phyloP scores from a whole-genome alignment of 1,140 invertebrate genomes.

The Chironomus tepperi region DNA sequence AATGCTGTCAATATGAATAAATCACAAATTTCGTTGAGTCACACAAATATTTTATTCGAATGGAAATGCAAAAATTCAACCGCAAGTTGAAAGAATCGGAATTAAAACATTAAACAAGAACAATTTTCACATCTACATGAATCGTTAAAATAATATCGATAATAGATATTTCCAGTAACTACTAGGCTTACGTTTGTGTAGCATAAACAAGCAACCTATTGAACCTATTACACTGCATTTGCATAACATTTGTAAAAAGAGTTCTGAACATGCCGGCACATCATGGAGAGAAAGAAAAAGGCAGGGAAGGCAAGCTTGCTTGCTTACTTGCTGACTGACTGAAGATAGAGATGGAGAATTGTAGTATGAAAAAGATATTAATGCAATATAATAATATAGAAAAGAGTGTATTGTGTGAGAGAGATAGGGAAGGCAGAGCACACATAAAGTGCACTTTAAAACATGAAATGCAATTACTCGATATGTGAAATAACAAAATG shows the following conservation, averaged over 20 bases:
- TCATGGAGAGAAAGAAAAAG: neutral
- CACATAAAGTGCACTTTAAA: neutral
- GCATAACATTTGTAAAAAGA: slow-evolving; percentile 20
- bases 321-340: too few relatives aligned
- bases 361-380: too few relatives aligned
- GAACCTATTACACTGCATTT: slow-evolving; percentile 15
- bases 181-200: slow-evolving; percentile 13
- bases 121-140: neutral
- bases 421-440: neutral
- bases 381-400: neutral
- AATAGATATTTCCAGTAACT: slow-evolving; percentile 9
- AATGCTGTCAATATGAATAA: too few relatives aligned
- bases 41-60: neutral
- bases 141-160: neutral
- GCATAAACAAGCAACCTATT: slow-evolving; percentile 3
- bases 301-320: neutral
- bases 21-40: too few relatives aligned
- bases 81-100: neutral
- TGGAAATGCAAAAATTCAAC: neutral
- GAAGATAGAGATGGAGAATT: too few relatives aligned
- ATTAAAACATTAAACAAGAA: neutral
- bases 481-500: slow-evolving; percentile 14
- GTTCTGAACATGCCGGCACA: neutral
- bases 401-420: neutral
- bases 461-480: slow-evolving; percentile 23